Conservation (phyloP, 92 coral and sea anemone species). For the Diadumene lineata region DNA sequence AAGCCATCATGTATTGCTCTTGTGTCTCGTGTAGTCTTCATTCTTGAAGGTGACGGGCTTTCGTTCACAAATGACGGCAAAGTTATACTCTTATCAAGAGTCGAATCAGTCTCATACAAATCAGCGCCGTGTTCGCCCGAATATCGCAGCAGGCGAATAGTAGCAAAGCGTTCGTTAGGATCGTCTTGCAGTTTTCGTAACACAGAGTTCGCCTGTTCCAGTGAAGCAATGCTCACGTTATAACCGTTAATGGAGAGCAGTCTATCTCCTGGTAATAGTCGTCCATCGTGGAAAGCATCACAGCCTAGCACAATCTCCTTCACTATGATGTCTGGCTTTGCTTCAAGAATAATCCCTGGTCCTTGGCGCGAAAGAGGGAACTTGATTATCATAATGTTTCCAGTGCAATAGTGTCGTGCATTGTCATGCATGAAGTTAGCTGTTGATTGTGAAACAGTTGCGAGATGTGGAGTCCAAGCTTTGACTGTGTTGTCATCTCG, state of each 20-base stretch:
- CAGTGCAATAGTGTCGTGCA: neutral
- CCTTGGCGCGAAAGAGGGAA: constrained; percentile 35
- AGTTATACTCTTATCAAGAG: constrained; percentile 30
- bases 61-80: constrained; percentile 20
- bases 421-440: neutral
- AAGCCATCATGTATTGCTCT: no score
- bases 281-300: constrained; percentile 33
- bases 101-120: constrained; percentile 1
- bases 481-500: neutral
- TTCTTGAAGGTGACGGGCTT: no score
- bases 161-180: neutral
- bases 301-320: constrained; percentile 21
- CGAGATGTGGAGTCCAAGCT: neutral
- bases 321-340: constrained; percentile 10
- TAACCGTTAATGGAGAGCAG: constrained; percentile 25
- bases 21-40: no score
- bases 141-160: constrained; percentile 23
- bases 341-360: constrained; percentile 19
- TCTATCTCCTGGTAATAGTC: constrained; percentile 35
- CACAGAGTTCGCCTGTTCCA: constrained; percentile 30
- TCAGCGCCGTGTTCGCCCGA: neutral
- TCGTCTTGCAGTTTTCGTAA: constrained; percentile 27
- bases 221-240: constrained; percentile 14
- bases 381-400: constrained; percentile 16
- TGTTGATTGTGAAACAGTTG: neutral